A percentile compares a stretch with the other conserved stretches of the same genome.
These are phyloP conservation scores for Atherinomorus stipes DNA, from an alignment of 2,113 vertebrate species.

Conservation along the genomic window DNA sequence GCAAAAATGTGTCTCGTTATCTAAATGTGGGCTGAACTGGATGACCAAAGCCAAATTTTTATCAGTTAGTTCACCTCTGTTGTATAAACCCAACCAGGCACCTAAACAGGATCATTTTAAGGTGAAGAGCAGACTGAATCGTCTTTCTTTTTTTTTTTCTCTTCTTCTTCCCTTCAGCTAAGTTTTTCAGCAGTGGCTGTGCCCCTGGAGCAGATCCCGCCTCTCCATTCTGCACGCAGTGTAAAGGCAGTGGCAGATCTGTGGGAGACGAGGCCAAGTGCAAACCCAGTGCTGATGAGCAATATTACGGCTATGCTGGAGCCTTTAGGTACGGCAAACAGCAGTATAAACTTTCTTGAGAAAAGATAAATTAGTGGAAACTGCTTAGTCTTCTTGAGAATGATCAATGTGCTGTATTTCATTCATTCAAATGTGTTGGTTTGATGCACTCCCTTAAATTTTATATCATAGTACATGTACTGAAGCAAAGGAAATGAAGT, in stretches of 20 bases:
- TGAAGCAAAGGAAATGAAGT: no score
- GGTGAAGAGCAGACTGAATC: no score
- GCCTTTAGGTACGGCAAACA: constrained; percentile 84
- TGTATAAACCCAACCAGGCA: not conserved
- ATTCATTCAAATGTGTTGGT: no score
- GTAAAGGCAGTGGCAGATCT: constrained; percentile 69
- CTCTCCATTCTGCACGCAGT: constrained; percentile 86
- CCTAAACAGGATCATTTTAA: not conserved
- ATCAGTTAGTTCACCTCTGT: not conserved
- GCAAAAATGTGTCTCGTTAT: not conserved
- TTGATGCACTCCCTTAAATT: not conserved
- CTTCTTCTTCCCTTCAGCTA: constrained; percentile 58
- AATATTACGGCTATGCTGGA: constrained; percentile 87
- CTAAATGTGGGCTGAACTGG: not conserved
- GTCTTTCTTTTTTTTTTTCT: not conserved
- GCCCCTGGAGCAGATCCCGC: constrained; percentile 84
- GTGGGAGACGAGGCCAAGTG: constrained; percentile 78
- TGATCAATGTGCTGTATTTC: not conserved
- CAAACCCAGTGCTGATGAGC: constrained; percentile 80
- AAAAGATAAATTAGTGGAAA: not conserved
- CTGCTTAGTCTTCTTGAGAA: not conserved
- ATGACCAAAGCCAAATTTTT: not conserved
- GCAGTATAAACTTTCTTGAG: not conserved
- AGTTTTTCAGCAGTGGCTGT: constrained; percentile 86
- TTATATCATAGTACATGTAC: no score